Evolutionary conservation across 2,797 vertebrate species (phyloP).

Genomic region (Natrix natrix): DNA sequence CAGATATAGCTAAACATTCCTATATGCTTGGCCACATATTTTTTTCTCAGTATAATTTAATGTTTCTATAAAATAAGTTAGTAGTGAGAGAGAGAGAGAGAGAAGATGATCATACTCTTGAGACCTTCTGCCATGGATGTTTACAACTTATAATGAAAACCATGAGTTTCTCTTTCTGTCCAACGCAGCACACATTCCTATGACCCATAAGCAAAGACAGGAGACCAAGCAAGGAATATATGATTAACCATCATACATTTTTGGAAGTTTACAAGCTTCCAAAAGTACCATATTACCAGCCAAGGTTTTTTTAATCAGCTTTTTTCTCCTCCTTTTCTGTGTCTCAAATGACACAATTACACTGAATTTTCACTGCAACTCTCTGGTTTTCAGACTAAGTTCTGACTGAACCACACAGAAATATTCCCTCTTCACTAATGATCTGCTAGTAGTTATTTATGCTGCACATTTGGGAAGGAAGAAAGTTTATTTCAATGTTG

Average conservation of each 20-base stretch:
- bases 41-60: slow-evolving; percentile 34
- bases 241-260: slow-evolving; percentile 52
- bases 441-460: slow-evolving; percentile 2
- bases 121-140: slow-evolving; percentile 58
- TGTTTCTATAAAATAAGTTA: slow-evolving; percentile 18
- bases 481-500: slow-evolving; percentile 51
- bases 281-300: slow-evolving; percentile 48
- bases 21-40: slow-evolving; percentile 38
- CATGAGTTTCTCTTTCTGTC: slow-evolving; percentile 60
- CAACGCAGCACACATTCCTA: slow-evolving; percentile 63
- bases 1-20: not conserved
- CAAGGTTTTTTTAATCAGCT: slow-evolving; percentile 6
- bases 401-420: not conserved
- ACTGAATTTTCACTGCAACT: not conserved
- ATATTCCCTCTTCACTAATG: slow-evolving; percentile 36
- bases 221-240: slow-evolving; percentile 34
- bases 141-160: slow-evolving; percentile 66
- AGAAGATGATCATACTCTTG: slow-evolving; percentile 46
- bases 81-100: not conserved
- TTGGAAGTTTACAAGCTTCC: slow-evolving; percentile 59
- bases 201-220: slow-evolving; percentile 51
- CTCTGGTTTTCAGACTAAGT: slow-evolving; percentile 15
- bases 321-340: slow-evolving; percentile 16
- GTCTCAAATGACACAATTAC: slow-evolving; percentile 42
- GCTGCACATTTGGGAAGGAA: slow-evolving; percentile 1